Percentiles rank a stretch among this genome's conserved stretches.
These are phyloP conservation scores for Syngnathus scovelli DNA, from an alignment of 2,113 vertebrate species.

Conservation along the genomic window DNA sequence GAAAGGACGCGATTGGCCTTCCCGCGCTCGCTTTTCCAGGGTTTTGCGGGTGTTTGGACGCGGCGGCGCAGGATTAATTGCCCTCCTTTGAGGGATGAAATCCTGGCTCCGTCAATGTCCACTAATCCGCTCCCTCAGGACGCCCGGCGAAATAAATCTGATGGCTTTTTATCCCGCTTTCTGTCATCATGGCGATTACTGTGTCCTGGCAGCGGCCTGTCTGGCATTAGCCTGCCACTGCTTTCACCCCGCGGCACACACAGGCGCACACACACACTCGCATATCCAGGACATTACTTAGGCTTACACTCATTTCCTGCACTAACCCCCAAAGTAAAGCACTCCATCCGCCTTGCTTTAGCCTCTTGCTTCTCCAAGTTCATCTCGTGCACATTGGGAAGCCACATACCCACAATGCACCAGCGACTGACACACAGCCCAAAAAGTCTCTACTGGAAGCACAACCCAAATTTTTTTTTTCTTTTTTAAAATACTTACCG, in stretches of 20 bases:
- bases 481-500: not conserved
- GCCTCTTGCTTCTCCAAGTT: not conserved
- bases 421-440: not conserved
- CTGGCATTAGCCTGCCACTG: conserved; percentile 40
- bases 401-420: not conserved
- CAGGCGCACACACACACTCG: conserved; percentile 4
- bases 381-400: not conserved
- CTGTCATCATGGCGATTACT: conserved; percentile 60
- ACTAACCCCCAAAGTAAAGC: not conserved
- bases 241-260: conserved; percentile 19
- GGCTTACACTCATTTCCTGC: not conserved
- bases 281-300: conserved; percentile 1
- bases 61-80: conserved; percentile 61
- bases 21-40: conserved; percentile 31
- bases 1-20: conserved; percentile 48
- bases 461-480: not conserved
- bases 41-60: conserved; percentile 29
- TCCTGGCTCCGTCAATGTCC: conserved; percentile 65
- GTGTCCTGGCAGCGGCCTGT: conserved; percentile 51
- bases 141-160: conserved; percentile 60
- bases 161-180: conserved; percentile 63
- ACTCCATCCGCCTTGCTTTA: not conserved
- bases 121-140: conserved; percentile 65
- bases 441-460: not conserved
- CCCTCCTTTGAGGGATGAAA: conserved; percentile 69